Evolutionary conservation across 2,113 vertebrate species (phyloP), one percentile per base, ranked within the genome.

Genomic region (Paraplagusia blochii): DNA sequence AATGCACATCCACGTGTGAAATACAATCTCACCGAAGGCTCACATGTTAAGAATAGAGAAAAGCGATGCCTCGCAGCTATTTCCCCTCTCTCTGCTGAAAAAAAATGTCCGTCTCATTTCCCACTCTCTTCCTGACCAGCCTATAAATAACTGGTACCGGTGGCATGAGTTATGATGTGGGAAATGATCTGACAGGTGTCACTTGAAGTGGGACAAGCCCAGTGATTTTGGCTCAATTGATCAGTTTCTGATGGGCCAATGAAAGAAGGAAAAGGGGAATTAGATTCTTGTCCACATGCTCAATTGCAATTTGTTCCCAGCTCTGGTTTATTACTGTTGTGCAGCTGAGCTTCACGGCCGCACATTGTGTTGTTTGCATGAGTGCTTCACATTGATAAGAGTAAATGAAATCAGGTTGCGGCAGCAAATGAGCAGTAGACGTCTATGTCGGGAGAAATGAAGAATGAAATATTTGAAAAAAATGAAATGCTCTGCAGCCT

Each of bases 41-140:
- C 48, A 56, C 60, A 66, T 58, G 69, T 78, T 69, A 84, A 69
- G 84, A 71, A 76, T 64, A 77, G 76, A 68, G 76, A 79, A 53
- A 75, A 52, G 7, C 59, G 72, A 85, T 58, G 74, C 64, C 72
- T 40, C 17, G 4, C 13, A 63, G 62, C 47, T 70, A 69, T 74
- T 62, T 75, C 63, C 58, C 63, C 49, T 61, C 22, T 61, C 22
- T 29, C 22, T 29, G 22, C 22, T 29, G 22, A 29, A 29, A 29
- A 29, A 29, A 29, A n/a, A n/a, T n/a, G 22, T 29, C 22, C 22
- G 76, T 55, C 63, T 72, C 63, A 70, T 63, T 55, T 58, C 58
- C 63, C 29, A 16, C 39, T 42, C 36, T 29, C 63, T 61, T 47
- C 49, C 15, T 11, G 14, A 68, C 52, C 45, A 19, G 48, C 52